Conservation (phyloP, 2,888 invertebrate species). For the Plebejus melissa region DNA sequence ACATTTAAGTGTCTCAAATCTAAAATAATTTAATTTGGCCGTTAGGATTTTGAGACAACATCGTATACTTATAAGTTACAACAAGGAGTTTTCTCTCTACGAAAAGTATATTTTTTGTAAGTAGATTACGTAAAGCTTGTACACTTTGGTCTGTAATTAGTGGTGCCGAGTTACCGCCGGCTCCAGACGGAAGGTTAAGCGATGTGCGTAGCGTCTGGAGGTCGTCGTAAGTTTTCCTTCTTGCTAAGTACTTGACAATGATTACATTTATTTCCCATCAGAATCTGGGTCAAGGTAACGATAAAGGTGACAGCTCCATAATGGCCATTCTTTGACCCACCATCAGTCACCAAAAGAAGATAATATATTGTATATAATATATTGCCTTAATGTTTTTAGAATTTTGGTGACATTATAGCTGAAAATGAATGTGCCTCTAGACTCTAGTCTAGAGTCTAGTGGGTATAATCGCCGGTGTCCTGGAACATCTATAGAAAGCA, state of each 20-base stretch:
- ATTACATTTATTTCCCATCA: neutral
- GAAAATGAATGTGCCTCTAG: too few relatives aligned
- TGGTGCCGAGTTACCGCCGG: neutral
- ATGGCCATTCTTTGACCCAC: neutral
- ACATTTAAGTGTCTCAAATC: too few relatives aligned
- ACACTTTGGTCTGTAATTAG: neutral
- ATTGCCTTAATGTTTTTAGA: too few relatives aligned
- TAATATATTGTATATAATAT: too few relatives aligned
- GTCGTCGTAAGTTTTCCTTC: neutral
- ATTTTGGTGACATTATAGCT: too few relatives aligned
- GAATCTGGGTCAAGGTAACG: neutral
- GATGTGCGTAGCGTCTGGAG: slow-evolving; percentile 4
- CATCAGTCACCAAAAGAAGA: too few relatives aligned
- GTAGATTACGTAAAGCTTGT: neutral
- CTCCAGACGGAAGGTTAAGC: neutral
- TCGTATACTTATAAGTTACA: neutral
- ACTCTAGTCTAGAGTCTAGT: neutral
- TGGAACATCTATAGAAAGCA: neutral
- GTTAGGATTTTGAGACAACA: too few relatives aligned
- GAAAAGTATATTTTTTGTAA: neutral
- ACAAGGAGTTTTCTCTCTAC: neutral
- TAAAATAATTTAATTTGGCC: too few relatives aligned
- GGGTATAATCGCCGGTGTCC: neutral
- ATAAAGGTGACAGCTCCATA: neutral
- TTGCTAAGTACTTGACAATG: neutral